phyloP scores from a whole-genome alignment of 2,113 vertebrate genomes.

The Cromileptes altivelis region DNA sequence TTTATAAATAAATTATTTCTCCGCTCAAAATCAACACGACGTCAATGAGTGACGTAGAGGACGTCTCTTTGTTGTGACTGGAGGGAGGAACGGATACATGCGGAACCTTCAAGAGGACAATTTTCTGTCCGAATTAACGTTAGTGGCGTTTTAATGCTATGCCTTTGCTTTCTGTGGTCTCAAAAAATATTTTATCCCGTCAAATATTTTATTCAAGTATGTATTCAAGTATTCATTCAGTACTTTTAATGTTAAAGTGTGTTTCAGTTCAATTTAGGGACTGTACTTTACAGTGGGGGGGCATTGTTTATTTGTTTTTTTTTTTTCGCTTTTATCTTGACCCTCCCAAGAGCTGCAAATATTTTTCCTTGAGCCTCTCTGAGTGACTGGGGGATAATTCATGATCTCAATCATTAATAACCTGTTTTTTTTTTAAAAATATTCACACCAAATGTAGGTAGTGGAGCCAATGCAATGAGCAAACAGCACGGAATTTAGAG shows the following conservation, averaged over 20 bases:
- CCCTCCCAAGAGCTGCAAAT: too few species aligned
- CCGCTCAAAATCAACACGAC: conserved; percentile 76
- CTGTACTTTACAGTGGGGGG: not conserved
- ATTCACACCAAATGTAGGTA: too few species aligned
- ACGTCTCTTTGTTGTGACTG: conserved; percentile 45
- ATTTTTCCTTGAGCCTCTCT: too few species aligned
- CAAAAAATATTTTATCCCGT: not conserved
- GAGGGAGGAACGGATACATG: conserved; percentile 2
- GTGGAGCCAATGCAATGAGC: too few species aligned
- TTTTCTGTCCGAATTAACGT: not conserved
- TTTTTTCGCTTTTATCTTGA: too few species aligned
- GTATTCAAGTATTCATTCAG: not conserved
- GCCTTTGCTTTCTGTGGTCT: not conserved
- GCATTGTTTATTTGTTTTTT: too few species aligned
- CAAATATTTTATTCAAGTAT: not conserved
- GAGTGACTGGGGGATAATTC: too few species aligned
- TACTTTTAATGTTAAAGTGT: not conserved
- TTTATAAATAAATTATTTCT: conserved; percentile 83
- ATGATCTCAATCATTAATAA: too few species aligned
- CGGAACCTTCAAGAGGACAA: not conserved
- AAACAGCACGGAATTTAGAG: too few species aligned
- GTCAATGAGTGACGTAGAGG: conserved; percentile 64
- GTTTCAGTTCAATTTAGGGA: not conserved
- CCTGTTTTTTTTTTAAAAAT: too few species aligned
- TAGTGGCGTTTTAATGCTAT: not conserved